Percentiles rank a stretch among this genome's conserved stretches.
phyloP scores from a whole-genome alignment of 2,888 invertebrate species.

The Sabatieria punctata region DNA sequence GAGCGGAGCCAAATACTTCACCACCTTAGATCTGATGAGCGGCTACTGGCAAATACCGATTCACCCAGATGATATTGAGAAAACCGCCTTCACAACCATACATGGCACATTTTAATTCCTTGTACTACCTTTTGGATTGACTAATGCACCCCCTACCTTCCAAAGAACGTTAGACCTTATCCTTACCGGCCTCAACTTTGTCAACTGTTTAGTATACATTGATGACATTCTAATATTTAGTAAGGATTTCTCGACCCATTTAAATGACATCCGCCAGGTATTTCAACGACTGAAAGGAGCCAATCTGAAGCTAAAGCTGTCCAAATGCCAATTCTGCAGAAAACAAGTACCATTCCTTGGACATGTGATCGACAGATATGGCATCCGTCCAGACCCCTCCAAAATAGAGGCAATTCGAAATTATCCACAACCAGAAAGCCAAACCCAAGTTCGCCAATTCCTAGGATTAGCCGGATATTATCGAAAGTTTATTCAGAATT shows the following conservation, averaged over 20 bases:
- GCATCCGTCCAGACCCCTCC: background rate
- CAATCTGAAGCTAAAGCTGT: background rate
- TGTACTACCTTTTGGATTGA: slow-evolving; percentile 12
- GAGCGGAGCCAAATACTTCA: slow-evolving; percentile 4
- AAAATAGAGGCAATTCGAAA: slow-evolving; percentile 3
- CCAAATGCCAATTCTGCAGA: slow-evolving; percentile 1
- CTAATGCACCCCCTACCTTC: slow-evolving; percentile 13
- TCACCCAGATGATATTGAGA: slow-evolving; percentile 7
- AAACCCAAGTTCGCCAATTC: background rate
- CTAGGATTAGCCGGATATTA: slow-evolving; percentile 3
- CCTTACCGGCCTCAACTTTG: slow-evolving; percentile 1
- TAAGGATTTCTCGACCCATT: background rate
- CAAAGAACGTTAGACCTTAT: slow-evolving; percentile 8
- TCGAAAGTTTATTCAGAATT: slow-evolving; percentile 1
- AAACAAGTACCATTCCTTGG: slow-evolving; percentile 2
- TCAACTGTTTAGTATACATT: background rate
- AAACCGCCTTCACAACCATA: slow-evolving; percentile 11
- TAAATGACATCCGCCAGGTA: background rate
- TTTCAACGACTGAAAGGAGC: background rate
- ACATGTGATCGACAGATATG: background rate
- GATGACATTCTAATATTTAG: slow-evolving; percentile 6
- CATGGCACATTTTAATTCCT: slow-evolving; percentile 12
- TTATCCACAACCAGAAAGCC: background rate
- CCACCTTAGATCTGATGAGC: slow-evolving; percentile 3
- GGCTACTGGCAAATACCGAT: slow-evolving; percentile 9